Evolutionary conservation across 2,888 invertebrate genomes (phyloP).

Genomic region (Sipha maydis): DNA sequence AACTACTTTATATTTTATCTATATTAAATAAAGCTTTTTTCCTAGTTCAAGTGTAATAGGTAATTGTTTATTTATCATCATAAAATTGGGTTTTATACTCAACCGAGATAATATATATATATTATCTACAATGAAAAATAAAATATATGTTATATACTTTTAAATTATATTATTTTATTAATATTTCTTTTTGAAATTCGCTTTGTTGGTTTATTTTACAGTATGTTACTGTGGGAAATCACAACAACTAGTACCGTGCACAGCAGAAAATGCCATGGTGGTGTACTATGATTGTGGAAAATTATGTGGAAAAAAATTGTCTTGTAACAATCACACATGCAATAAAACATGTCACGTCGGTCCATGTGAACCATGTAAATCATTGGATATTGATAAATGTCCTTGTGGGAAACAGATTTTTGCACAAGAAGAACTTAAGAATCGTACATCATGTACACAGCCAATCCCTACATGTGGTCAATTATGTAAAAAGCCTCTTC

Average conservation of each 20-base stretch:
- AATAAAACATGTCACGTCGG: slow-evolving; percentile 76
- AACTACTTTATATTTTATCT: too few species aligned
- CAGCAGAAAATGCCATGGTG: slow-evolving; percentile 68
- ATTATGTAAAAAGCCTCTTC: slow-evolving; percentile 69
- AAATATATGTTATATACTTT: too few species aligned
- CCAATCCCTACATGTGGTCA: slow-evolving; percentile 84
- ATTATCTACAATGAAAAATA: too few species aligned
- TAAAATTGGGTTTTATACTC: too few species aligned
- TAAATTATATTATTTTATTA: neutral
- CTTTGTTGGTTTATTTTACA: slow-evolving; percentile 66
- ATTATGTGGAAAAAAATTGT: slow-evolving; percentile 72
- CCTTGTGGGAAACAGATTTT: slow-evolving; percentile 79
- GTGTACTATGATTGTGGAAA: slow-evolving; percentile 71
- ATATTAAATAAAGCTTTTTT: too few species aligned
- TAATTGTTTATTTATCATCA: too few species aligned
- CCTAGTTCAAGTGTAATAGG: too few species aligned
- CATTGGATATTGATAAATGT: slow-evolving; percentile 75
- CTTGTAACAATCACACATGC: slow-evolving; percentile 80
- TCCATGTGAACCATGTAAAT: slow-evolving; percentile 72
- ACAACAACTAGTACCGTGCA: slow-evolving; percentile 74
- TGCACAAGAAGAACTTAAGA: slow-evolving; percentile 67
- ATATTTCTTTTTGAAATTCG: neutral
- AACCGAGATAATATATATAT: too few species aligned
- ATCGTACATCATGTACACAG: slow-evolving; percentile 79
- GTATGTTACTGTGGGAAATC: slow-evolving; percentile 79